Conservation (phyloP, 2,113 vertebrate genomes). For the Corythornis cristatus region DNA sequence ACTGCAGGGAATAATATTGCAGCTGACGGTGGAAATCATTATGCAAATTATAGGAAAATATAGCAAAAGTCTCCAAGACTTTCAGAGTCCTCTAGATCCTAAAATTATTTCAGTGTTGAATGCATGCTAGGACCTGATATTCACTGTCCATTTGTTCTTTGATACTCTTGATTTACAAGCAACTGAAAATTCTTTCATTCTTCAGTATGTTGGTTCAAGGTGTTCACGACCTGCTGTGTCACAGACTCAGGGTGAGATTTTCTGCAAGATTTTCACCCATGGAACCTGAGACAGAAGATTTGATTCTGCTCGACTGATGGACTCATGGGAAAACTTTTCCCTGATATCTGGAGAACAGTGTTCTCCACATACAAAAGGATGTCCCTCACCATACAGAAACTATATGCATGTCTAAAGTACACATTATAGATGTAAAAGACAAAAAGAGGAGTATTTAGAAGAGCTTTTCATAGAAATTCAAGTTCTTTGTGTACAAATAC, state of each 20-base stretch:
- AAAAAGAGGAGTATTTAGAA: not conserved
- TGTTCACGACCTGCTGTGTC: not conserved
- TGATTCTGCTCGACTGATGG: not conserved
- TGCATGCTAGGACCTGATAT: not conserved
- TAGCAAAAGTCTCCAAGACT: not conserved
- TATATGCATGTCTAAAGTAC: not conserved
- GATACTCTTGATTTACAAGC: not conserved
- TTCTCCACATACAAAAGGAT: not conserved
- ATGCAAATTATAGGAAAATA: not conserved
- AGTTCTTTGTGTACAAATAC: not conserved
- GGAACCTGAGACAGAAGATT: not conserved
- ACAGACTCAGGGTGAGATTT: not conserved
- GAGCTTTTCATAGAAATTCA: not conserved
- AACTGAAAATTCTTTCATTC: not conserved
- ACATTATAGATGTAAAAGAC: not conserved
- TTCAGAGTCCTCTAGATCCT: not conserved
- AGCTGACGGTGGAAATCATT: not conserved
- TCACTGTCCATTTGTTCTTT: not conserved
- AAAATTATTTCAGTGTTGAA: not conserved
- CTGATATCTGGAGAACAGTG: not conserved
- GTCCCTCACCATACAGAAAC: not conserved
- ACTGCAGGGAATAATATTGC: not conserved
- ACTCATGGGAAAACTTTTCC: not conserved
- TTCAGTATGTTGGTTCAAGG: not conserved
- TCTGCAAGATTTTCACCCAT: not conserved